Evolutionary conservation across 2,797 vertebrate species (phyloP).

Genomic region (Trichosurus vulpecula): DNA sequence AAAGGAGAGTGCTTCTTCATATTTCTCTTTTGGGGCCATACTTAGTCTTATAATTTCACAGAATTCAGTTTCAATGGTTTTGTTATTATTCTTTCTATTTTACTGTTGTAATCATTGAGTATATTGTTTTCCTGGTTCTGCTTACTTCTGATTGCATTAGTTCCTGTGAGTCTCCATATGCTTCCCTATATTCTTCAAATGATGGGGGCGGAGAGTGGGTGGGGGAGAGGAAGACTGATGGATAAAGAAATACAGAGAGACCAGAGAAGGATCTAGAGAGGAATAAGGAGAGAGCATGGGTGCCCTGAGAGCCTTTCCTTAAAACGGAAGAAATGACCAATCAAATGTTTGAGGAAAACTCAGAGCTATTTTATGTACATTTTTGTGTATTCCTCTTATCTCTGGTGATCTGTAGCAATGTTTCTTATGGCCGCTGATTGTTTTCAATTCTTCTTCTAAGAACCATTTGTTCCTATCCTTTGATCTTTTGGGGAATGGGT

Average conservation of each 20-base stretch:
- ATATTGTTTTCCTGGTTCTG: not conserved
- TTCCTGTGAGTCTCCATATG: not conserved
- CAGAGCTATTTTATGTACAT: not conserved
- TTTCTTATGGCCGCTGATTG: not conserved
- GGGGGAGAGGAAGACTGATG: not conserved
- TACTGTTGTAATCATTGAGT: not conserved
- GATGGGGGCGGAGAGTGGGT: not conserved
- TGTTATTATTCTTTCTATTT: not conserved
- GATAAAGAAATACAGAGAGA: not conserved
- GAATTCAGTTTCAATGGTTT: not conserved
- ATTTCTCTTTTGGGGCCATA: not conserved
- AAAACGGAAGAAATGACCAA: not conserved
- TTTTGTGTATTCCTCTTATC: not conserved
- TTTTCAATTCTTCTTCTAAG: not conserved
- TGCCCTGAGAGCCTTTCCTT: not conserved
- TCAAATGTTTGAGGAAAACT: not conserved
- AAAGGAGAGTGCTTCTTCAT: not conserved
- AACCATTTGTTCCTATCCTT: not conserved
- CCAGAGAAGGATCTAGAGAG: not conserved
- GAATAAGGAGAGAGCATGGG: not conserved
- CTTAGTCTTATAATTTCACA: not conserved
- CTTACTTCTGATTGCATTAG: not conserved
- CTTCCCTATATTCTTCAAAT: not conserved
- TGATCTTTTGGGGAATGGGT: not conserved
- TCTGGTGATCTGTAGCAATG: not conserved